These are phyloP conservation scores for Alligator sinensis DNA, from an alignment of 2,113 vertebrate species.

Conservation along the genomic window DNA sequence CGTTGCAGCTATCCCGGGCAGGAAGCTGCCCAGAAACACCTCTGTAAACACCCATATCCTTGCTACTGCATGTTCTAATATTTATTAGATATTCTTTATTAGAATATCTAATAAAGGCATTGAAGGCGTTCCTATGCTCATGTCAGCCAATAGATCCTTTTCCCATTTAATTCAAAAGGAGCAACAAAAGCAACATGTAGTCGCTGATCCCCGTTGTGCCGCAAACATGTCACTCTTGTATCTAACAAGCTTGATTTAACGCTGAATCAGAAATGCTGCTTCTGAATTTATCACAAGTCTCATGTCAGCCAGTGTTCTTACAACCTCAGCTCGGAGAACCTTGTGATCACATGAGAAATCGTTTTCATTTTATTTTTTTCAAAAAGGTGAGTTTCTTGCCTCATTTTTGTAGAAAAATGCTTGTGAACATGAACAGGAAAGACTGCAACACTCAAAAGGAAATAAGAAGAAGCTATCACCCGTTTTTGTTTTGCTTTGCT, in stretches of 20 bases:
- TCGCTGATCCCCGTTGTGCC: accelerated
- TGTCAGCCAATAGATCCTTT: neutral
- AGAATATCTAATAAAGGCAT: neutral
- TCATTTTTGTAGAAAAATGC: neutral
- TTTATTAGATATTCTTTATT: too few species aligned
- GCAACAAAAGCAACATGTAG: neutral
- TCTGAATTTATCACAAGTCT: neutral
- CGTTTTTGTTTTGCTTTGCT: too few species aligned
- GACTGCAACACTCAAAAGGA: neutral
- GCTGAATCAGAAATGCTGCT: neutral
- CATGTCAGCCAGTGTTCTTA: neutral
- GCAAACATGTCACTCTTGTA: neutral
- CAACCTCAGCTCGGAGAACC: neutral
- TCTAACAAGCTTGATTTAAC: neutral
- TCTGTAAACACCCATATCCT: neutral
- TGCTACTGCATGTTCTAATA: neutral
- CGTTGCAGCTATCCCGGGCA: too few species aligned
- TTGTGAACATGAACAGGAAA: neutral
- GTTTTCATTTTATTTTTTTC: neutral
- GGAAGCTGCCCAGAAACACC: too few species aligned
- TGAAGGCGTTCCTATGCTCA: neutral
- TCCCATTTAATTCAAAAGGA: neutral
- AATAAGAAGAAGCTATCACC: neutral
- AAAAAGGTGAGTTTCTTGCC: neutral
- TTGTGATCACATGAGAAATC: accelerated